Base-by-base conservation (phyloP, 2,888 invertebrate species). In the Apoda limacodes region DNA sequence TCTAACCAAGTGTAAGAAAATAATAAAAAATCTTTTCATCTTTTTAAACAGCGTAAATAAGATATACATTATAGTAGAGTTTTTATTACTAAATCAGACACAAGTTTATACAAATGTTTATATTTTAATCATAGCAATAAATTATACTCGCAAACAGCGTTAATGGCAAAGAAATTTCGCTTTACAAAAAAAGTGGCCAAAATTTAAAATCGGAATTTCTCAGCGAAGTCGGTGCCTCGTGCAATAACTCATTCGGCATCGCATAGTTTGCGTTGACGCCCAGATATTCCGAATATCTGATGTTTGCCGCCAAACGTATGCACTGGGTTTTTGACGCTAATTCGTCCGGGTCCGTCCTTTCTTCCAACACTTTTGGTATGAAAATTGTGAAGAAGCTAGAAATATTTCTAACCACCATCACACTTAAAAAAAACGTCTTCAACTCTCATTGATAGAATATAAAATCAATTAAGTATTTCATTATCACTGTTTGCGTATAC, bases 321-420 rank as follows among this genome's bases (percentile, higher is more conserved):
- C 56, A 43, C 48, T 19, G 50, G 40, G 60, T 60, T 52, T 55
- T 54, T 60, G 55, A 46, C 53, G 48, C 56, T 61, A 60, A 65
- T 65, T 65, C 54, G 55, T 53, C 60, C 56, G 60, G 60, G 42
- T 42, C 45, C 37, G 37, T 46, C 42, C 46, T 53, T 59, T 17
- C 17, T 17, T 7, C 17, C 17, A 17, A 17, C 17, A 17, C 17
- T 17, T 17, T 17, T 7, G 17, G 17, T 17, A 17, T 17, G 5
- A 17, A 17, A 17, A 17, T 24, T 5, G 9, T 13, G 13, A 9
- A 11, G 13, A 14, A 14, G 22, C 21, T 22, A 25, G 22, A 28
- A 25, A 22, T 22, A 24, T 24, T 30, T 21, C 24, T 21, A 21
- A 24, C 30, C 30, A 34, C 30, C 28, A 34, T 14, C 15, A 26